These are phyloP conservation scores for Chloroceryle aenea DNA, from an alignment of 2,113 vertebrate species.

Conservation along the genomic window DNA sequence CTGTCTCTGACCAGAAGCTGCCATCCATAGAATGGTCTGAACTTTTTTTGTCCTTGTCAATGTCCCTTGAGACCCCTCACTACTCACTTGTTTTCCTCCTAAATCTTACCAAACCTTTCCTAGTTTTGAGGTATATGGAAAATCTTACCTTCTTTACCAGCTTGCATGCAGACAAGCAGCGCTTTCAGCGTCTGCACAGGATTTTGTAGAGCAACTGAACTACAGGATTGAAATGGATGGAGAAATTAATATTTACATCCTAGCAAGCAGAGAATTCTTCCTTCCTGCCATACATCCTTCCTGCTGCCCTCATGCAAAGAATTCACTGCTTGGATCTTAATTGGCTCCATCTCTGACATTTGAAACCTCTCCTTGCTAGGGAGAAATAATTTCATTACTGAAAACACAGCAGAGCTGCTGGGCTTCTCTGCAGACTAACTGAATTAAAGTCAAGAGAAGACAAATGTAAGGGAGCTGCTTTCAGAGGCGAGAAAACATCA, in stretches of 20 bases:
- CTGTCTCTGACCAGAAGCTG: background rate
- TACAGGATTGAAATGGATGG: constrained; percentile 8
- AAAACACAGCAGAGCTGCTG: constrained; percentile 63
- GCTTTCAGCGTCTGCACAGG: background rate
- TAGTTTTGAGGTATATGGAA: background rate
- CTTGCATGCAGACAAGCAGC: background rate
- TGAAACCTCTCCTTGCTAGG: constrained; percentile 62
- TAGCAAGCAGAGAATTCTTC: constrained; percentile 14
- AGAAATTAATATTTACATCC: constrained; percentile 54
- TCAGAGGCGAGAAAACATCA: constrained; percentile 36
- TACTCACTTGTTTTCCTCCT: background rate
- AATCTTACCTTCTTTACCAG: background rate
- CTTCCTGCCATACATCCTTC: constrained; percentile 57
- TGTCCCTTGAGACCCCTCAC: background rate
- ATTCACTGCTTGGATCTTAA: constrained; percentile 54
- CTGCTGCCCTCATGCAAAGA: constrained; percentile 29
- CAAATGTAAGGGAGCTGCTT: constrained; percentile 21
- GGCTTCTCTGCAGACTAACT: constrained; percentile 58
- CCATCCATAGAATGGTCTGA: background rate
- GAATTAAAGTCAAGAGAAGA: constrained; percentile 65
- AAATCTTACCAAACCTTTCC: background rate
- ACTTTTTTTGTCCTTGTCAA: background rate
- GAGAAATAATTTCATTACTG: constrained; percentile 67
- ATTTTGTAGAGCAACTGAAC: background rate
- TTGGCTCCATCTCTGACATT: constrained; percentile 59